Conservation (phyloP, 2,113 vertebrate species). For the Coracopsis vasa region DNA sequence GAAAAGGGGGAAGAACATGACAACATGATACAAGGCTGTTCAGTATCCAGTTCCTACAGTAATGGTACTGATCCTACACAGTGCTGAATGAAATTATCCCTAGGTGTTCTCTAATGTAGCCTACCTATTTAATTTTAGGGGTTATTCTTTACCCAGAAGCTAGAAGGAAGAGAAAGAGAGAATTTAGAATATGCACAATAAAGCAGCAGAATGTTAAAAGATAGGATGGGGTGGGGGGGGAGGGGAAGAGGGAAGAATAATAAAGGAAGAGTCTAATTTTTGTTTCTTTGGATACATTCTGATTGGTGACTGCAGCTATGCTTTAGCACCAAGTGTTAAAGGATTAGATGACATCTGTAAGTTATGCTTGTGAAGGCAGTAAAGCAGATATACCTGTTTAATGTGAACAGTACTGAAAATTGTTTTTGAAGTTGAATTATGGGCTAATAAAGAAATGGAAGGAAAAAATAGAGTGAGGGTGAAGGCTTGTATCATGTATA, state of each 20-base stretch:
- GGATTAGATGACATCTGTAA: slow-evolving; percentile 37
- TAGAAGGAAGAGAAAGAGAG: not conserved
- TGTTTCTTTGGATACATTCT: not conserved
- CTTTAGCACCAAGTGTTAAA: slow-evolving; percentile 48
- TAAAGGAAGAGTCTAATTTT: not conserved
- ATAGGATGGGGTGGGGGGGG: not conserved
- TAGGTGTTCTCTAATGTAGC: not conserved
- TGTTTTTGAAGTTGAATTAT: slow-evolving; percentile 58
- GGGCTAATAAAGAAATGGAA: not conserved
- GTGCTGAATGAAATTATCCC: not conserved
- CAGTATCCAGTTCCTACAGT: not conserved
- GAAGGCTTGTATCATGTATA: not conserved
- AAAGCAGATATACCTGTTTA: slow-evolving; percentile 63
- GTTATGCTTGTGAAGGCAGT: slow-evolving; percentile 47
- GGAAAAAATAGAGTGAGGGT: not conserved
- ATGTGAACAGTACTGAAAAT: slow-evolving; percentile 66
- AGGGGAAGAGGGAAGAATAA: not conserved
- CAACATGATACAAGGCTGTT: not conserved
- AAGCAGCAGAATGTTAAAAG: not conserved
- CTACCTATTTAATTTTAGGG: not conserved
- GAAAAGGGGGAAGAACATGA: not conserved
- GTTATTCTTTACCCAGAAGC: not conserved
- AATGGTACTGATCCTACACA: not conserved
- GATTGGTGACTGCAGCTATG: not conserved
- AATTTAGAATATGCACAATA: not conserved